phyloP scores from a whole-genome alignment of 2,888 invertebrate species.

The Campopleginae sp. region DNA sequence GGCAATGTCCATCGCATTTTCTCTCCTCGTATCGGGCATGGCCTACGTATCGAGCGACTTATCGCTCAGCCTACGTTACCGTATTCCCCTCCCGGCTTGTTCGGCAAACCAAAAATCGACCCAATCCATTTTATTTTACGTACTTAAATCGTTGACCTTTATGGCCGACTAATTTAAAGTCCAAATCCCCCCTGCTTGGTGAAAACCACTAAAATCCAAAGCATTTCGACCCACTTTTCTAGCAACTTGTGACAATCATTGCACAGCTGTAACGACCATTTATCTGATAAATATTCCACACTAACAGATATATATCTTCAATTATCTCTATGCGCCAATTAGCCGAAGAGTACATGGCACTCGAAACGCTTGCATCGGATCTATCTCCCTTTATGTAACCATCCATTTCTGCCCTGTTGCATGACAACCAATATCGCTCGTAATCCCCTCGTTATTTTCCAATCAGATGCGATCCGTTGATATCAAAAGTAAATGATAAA shows the following conservation, averaged over 20 bases:
- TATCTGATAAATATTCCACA: neutral
- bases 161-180: neutral
- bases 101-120: neutral
- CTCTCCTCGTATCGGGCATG: slow-evolving; percentile 57
- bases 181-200: neutral
- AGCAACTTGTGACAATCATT: neutral
- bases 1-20: slow-evolving; percentile 61
- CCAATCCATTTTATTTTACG: neutral
- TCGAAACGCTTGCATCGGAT: neutral
- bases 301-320: neutral
- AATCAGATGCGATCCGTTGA: slow-evolving; percentile 3
- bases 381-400: neutral
- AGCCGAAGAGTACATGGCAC: neutral
- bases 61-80: slow-evolving; percentile 32
- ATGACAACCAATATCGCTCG: slow-evolving; percentile 6
- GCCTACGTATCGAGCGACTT: slow-evolving; percentile 51
- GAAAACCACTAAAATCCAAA: neutral
- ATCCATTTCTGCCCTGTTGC: neutral
- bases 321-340: slow-evolving; percentile 3
- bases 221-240: neutral
- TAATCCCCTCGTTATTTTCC: slow-evolving; percentile 13
- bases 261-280: too few relatives aligned
- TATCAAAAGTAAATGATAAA: slow-evolving; percentile 7
- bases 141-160: neutral
- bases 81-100: neutral